Base-by-base conservation (phyloP, 1,140 invertebrate genomes). In the Drosophila quadrilineata region DNA sequence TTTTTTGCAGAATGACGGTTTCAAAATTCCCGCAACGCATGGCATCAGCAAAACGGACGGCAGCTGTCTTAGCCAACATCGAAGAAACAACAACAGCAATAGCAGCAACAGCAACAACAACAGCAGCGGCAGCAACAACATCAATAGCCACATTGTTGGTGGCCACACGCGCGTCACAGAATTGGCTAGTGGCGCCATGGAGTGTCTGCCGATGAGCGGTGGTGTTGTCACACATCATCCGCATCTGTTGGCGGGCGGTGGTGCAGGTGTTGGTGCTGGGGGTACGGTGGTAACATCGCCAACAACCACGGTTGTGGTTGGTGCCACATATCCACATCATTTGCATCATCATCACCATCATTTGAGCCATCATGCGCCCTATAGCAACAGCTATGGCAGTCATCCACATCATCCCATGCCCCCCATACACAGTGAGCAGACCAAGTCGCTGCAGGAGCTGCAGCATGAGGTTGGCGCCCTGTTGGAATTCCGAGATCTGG, bases 401-500 rank as follows among this genome's bases (percentile, higher is more conserved):
- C 87, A 84, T 48, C 70, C 43, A 45, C 77, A 70, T 54, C 75
- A 88, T 71, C 82, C 88, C 57, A 89, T 89, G 52, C 89, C 89
- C 53, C 82, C 88, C 57, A 89, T 89, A 54, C 89, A 90, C 53
- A 88, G 86, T 48, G 89, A 90, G 38, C 89, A 90, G 71, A 90
- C 89, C 19, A 90, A 90, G 62, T 90, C 89, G 58, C 71, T 90
- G 72, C 89, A 90, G 92, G 95, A 96, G 91, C 91, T 96, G 87
- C 95, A 96, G 93, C 95, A 96, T 94, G 95, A 96, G 91, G 95
- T 97, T 90, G 95, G 95, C 40, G 95, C 95, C 62, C 90, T 97
- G 58, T 93, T 96, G 89, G 95, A 96, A 90, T 97, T 97, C 89
- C 94, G 95, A 91, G 95, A 96, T 91, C 92, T 96, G 92, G 95